Evolutionary conservation across 1,140 invertebrate species (phyloP), one percentile per base, ranked within the genome.

Genomic region (Cryptotermes secundus): DNA sequence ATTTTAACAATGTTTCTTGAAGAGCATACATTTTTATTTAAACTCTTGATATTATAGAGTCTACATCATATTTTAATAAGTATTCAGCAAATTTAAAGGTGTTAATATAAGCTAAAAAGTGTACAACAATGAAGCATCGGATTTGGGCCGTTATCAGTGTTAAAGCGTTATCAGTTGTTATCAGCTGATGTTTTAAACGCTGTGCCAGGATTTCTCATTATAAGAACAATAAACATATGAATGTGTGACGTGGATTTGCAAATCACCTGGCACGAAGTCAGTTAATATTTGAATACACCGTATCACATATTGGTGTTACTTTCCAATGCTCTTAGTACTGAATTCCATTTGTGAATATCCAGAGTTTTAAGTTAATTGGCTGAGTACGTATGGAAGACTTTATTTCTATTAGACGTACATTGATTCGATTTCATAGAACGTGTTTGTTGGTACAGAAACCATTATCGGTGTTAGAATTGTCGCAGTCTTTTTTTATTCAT

Each of bases 401-500:
- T n/a, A 72, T n/a, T 72, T 31, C 26, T 31, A 6, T 9, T n/a
- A n/a, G 26, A 72, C n/a, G 14, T 72, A 72, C 7, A 59, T n/a
- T n/a, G n/a, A n/a, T 72, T 72, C 31, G 26, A 24, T 72, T 72
- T 72, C 10, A 72, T 31, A 10, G 59, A 72, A 72, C 6, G 9
- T 72, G n/a, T 72, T 72, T 72, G n/a, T 72, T 72, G 59, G 59
- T 72, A 72, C 14, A 72, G 59, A 72, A n/a, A 72, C 59, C 16
- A 10, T 72, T 31, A 72, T 72, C 4, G 59, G 9, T 72, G n/a
- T 72, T 72, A 72, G 26, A 14, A 72, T n/a, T 7, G 2, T 72
- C 26, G n/a, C 3, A n/a, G n/a, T n/a, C 31, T 65, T 72, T 72
- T 31, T 72, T 72, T 72, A 72, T n/a, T 72, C 31, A 72, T 72